Evolutionary conservation across 2,888 invertebrate genomes (phyloP), one percentile per base, ranked within the genome.

Genomic region (Galeruca laticollis): DNA sequence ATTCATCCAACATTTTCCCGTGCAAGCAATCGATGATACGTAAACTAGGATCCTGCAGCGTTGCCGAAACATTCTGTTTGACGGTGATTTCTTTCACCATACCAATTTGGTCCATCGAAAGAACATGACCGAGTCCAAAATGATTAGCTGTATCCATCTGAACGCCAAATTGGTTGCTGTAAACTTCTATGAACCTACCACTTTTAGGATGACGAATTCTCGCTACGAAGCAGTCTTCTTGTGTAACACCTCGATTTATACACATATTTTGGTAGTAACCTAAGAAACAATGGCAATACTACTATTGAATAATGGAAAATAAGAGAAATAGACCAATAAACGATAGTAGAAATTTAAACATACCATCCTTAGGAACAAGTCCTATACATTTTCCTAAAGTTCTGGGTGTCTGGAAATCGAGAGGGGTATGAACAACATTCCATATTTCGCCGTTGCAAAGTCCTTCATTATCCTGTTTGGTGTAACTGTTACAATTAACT

Each of bases 151-250:
- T 97, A 80, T 95, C 94, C 76, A 98, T 91, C 83, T 96, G 94
- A 68, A 97, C 88, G 0, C 96, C 97, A 0, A 94, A 94, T 82
- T 96, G 95, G 82, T 95, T 93, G 70, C 95, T 93, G 76, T 90
- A 91, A 0, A 96, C 89, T 82, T 95, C 94, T 63, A 98, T 80
- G 67, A 89, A 90, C 67, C 96, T 88, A 0, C 97, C 96, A 26
- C 90, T 88, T 8, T 82, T 77, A 0, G 91, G 90, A 84, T 95
- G 93, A 3, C 88, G 78, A 0, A 90, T 89, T 77, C 92, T 87
- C 11, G 91, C 91, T 31, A 92, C 91, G 74, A 92, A 90, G 10
- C 88, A 88, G 18, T 87, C 87, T 13, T 86, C 87, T 75, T 89
- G 88, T 1, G 87, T 85, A 1, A 86, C 86, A 6, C 88, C 89